Conservation (phyloP, 2,888 invertebrate genomes). For the Epinotia brunnichana region DNA sequence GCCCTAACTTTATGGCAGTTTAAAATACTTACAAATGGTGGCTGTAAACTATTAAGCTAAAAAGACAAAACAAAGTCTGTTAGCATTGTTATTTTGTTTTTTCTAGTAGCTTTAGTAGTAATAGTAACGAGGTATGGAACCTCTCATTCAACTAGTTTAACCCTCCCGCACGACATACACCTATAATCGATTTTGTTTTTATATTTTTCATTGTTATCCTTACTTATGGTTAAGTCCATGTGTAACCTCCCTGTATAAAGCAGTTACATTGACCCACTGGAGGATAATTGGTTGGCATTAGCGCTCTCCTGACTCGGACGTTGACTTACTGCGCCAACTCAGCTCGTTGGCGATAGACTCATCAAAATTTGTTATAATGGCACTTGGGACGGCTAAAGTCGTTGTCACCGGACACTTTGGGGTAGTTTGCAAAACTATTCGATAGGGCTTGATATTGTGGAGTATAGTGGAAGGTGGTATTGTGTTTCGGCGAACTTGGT, state of each 20-base stretch:
- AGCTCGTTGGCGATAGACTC: conserved; percentile 40
- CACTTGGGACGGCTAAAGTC: conserved; percentile 27
- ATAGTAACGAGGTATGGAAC: no score
- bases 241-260: neutral
- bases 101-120: no score
- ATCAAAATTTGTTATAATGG: conserved; percentile 39
- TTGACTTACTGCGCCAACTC: conserved; percentile 56
- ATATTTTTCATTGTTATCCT: neutral
- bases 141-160: neutral
- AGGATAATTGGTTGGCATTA: conserved; percentile 49
- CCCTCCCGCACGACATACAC: neutral
- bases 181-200: neutral
- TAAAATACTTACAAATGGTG: no score
- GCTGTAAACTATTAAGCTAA: no score
- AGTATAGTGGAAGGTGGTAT: conserved; percentile 10
- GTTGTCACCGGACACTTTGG: conserved; percentile 28
- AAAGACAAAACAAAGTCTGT: no score
- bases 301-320: conserved; percentile 49
- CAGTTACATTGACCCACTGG: conserved; percentile 16
- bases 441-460: conserved; percentile 21
- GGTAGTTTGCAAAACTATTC: conserved; percentile 35
- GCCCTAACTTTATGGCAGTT: no score
- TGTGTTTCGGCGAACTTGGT: conserved; percentile 9
- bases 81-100: no score
- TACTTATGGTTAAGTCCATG: neutral